A percentile compares a stretch with the other conserved stretches of the same genome.
Evolutionary conservation across 1,140 invertebrate species (phyloP).

Genomic region (Drosophila simulans): DNA sequence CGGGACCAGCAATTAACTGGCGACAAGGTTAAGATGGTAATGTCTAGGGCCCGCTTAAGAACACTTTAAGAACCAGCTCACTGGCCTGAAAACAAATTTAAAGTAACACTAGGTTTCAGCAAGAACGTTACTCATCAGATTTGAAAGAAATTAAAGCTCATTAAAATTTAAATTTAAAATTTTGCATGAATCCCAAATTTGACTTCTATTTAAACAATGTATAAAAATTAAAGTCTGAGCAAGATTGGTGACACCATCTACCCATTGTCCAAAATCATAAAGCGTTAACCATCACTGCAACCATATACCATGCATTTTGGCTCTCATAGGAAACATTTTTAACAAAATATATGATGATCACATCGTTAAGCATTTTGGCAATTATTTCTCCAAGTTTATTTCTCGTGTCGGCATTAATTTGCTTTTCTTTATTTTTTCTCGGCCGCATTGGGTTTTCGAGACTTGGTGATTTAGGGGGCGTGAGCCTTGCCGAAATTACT

Average conservation of each 20-base stretch:
- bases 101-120: too few species aligned
- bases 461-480: constrained; percentile 46
- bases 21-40: constrained; percentile 77
- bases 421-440: constrained; percentile 40
- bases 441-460: constrained; percentile 48
- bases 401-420: constrained; percentile 52
- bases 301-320: neutral
- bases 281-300: neutral
- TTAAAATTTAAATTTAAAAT: too few species aligned
- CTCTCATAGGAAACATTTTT: neutral
- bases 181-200: too few species aligned
- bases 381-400: constrained; percentile 10
- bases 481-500: constrained; percentile 66
- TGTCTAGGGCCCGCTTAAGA: constrained; percentile 30
- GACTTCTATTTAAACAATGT: neutral
- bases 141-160: neutral
- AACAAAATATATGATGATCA: constrained; percentile 7
- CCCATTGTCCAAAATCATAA: neutral
- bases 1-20: constrained; percentile 68
- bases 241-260: too few species aligned
- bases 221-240: neutral
- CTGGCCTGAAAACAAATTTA: neutral
- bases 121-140: neutral
- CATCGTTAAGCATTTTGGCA: constrained; percentile 3
- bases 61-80: neutral